Conservation (phyloP, 2,113 vertebrate genomes). For the Perca schrenkii region DNA sequence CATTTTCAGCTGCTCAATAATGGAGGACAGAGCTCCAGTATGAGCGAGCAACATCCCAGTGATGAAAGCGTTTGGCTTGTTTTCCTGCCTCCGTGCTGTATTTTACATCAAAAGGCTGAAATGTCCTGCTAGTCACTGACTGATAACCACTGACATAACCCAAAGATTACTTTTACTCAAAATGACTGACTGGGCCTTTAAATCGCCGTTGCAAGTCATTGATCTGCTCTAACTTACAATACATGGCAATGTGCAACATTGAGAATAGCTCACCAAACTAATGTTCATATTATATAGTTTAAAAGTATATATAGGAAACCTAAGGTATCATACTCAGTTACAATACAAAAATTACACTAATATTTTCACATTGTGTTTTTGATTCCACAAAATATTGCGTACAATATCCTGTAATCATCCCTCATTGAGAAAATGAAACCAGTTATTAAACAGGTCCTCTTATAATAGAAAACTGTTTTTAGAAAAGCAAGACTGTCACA, state of each 20-base stretch:
- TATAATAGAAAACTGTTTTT: no score
- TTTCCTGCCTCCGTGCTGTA: neutral
- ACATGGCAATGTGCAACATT: neutral
- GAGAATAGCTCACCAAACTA: neutral
- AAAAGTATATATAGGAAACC: no score
- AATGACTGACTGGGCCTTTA: neutral
- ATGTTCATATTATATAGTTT: neutral
- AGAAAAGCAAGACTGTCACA: neutral
- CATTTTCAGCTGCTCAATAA: conserved; percentile 42
- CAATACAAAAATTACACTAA: neutral
- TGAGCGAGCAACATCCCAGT: conserved; percentile 28
- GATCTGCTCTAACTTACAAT: neutral
- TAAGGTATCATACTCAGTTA: neutral
- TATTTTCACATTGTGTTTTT: neutral
- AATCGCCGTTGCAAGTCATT: neutral
- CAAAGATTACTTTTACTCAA: neutral
- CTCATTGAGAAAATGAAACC: neutral
- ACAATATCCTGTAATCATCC: neutral
- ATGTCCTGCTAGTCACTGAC: neutral
- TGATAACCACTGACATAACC: neutral
- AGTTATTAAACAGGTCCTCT: neutral
- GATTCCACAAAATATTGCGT: neutral
- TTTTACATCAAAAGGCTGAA: conserved; percentile 13
- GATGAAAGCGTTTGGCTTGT: conserved; percentile 12
- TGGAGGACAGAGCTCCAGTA: conserved; percentile 30